phyloP scores from a whole-genome alignment of 2,113 vertebrate genomes.

The Gallinago undulata region DNA sequence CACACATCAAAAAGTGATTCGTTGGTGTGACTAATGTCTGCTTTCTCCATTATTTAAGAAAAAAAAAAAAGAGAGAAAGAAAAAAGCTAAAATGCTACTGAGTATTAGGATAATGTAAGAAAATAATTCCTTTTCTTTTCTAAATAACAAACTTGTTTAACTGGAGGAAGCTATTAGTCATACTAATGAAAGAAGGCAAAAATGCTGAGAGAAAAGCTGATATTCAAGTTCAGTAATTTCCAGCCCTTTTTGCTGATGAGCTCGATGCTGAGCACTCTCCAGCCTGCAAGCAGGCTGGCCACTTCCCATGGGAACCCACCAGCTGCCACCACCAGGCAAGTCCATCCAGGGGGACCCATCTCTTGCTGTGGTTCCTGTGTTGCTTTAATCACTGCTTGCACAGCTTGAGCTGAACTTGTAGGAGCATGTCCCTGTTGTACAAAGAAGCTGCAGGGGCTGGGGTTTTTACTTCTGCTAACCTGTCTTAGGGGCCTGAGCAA shows the following conservation, averaged over 20 bases:
- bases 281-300: neutral
- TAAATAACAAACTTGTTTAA: neutral
- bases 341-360: neutral
- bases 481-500: rapidly evolving
- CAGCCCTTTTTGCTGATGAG: neutral
- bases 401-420: neutral
- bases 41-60: neutral
- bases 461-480: neutral
- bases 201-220: neutral
- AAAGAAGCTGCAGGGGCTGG: neutral
- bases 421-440: neutral
- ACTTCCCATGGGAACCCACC: neutral
- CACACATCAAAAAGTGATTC: neutral
- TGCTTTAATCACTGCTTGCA: neutral
- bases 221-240: neutral
- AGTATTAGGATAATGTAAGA: neutral
- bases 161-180: neutral
- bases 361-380: neutral
- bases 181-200: neutral
- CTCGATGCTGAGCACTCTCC: neutral
- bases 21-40: neutral
- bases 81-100: neutral
- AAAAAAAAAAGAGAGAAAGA: neutral
- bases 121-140: neutral
- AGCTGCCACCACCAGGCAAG: neutral